Evolutionary conservation across 2,888 invertebrate species (phyloP).

Genomic region (Hedychridium roseum): DNA sequence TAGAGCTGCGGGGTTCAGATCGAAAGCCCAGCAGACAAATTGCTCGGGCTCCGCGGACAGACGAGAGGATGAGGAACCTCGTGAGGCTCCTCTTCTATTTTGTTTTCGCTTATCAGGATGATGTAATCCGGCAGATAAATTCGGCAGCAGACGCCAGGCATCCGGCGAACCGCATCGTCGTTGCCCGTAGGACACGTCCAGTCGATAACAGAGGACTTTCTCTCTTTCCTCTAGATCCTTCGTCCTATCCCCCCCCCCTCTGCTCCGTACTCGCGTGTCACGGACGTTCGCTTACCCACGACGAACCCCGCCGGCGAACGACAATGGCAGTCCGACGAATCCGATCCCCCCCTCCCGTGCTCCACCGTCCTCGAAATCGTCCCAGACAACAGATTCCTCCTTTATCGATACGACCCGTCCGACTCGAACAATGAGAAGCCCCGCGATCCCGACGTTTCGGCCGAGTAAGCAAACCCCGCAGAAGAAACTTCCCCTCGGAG

Average conservation of each 20-base stretch:
- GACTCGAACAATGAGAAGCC: too few species aligned
- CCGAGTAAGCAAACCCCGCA: too few species aligned
- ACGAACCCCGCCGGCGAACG: too few species aligned
- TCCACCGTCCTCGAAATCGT: too few species aligned
- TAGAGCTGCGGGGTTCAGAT: constrained; percentile 38
- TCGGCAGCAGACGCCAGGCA: constrained; percentile 43
- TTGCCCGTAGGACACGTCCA: constrained; percentile 36
- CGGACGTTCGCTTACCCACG: constrained; percentile 8
- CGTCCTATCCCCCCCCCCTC: not conserved
- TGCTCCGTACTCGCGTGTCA: too few species aligned
- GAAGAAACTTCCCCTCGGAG: too few species aligned
- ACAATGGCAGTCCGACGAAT: too few species aligned
- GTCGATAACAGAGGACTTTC: constrained; percentile 44
- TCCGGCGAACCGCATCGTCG: constrained; percentile 11
- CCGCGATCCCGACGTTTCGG: too few species aligned
- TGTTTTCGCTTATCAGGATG: constrained; percentile 51
- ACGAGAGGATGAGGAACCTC: too few species aligned
- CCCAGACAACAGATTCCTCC: too few species aligned
- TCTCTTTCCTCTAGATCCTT: constrained; percentile 14
- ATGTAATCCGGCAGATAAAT: constrained; percentile 53
- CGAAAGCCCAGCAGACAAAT: constrained; percentile 49
- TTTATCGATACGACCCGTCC: too few species aligned
- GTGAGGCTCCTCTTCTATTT: constrained; percentile 40
- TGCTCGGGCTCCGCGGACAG: constrained; percentile 23
- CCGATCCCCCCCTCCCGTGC: too few species aligned